These are phyloP conservation scores for Tympanoctomys barrerae DNA, from an alignment of 2,797 vertebrate species.

Conservation along the genomic window DNA sequence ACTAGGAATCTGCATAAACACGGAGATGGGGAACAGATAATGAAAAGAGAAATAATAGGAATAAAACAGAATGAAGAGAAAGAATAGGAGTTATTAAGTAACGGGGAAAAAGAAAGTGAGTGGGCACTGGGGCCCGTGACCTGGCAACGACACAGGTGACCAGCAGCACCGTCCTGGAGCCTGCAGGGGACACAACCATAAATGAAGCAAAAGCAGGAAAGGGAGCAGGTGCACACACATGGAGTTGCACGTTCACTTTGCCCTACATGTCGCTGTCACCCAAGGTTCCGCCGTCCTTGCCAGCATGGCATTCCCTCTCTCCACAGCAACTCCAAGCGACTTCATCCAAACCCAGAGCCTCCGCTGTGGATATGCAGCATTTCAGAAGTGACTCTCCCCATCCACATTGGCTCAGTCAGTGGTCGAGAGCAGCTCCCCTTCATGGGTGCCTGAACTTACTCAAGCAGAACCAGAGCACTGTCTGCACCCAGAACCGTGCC, in stretches of 20 bases:
- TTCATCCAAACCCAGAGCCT: background rate
- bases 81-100: background rate
- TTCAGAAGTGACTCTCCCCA: background rate
- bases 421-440: background rate
- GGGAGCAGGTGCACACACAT: fast-evolving
- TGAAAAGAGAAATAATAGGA: background rate
- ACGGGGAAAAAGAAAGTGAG: background rate
- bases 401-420: no score
- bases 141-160: background rate
- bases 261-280: background rate
- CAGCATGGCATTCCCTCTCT: background rate
- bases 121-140: no score
- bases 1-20: background rate
- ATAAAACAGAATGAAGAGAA: background rate
- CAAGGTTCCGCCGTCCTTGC: background rate
- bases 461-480: background rate
- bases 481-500: fast-evolving
- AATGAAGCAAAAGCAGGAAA: background rate
- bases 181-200: background rate
- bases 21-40: background rate
- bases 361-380: background rate
- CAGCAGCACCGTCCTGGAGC: background rate
- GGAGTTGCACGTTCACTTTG: background rate
- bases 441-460: background rate
- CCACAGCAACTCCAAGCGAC: background rate